These are phyloP conservation scores for Eristalis intricaria DNA, from an alignment of 2,888 invertebrate species.

Conservation along the genomic window DNA sequence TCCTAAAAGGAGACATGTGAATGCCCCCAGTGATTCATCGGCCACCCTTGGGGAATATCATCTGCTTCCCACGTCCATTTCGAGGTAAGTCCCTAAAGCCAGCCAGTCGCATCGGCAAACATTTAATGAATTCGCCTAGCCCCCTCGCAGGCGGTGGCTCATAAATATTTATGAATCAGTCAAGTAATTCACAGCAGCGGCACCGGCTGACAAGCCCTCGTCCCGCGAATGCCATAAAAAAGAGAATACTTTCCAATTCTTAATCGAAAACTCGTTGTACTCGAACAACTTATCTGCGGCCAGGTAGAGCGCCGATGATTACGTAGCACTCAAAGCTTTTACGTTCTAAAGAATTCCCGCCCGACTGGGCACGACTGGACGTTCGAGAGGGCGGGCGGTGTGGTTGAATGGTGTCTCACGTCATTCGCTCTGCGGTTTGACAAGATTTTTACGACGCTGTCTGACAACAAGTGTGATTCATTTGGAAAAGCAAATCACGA, in stretches of 20 bases:
- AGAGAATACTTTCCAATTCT: conserved; percentile 15
- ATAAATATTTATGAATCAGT: conserved; percentile 1
- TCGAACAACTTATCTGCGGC: neutral
- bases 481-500: neutral
- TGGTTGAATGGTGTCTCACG: neutral
- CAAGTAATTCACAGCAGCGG: conserved; percentile 7
- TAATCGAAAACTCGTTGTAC: conserved; percentile 4
- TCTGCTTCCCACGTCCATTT: neutral
- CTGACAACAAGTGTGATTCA: conserved; percentile 22
- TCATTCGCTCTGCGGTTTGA: conserved; percentile 6
- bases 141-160: neutral
- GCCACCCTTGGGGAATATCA: neutral
- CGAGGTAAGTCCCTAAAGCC: neutral
- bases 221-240: neutral
- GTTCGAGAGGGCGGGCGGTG: neutral
- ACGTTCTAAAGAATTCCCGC: conserved; percentile 5
- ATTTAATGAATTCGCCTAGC: neutral
- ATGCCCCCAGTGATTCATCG: neutral
- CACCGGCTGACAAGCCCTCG: neutral
- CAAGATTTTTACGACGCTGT: neutral
- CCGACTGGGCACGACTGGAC: neutral
- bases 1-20: too few species aligned
- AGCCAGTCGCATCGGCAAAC: neutral
- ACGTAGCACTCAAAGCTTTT: neutral
- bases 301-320: conserved; percentile 3